Evolutionary conservation across 2,888 invertebrate genomes (phyloP), one percentile per base, ranked within the genome.

Genomic region (Yponomeuta evonymella): DNA sequence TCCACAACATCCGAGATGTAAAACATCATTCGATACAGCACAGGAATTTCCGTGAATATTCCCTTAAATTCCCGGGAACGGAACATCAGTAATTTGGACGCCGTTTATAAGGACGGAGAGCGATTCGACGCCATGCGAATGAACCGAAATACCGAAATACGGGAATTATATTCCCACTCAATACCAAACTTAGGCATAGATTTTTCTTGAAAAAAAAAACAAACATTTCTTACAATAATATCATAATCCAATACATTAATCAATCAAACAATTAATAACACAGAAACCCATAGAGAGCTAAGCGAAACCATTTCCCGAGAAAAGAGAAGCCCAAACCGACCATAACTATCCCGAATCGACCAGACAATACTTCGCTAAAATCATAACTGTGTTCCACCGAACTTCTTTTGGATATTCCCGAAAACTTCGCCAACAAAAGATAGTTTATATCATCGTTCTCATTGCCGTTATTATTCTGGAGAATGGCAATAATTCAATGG

Each of bases 401-500:
- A 43, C 15, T 43, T n/a, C 36, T 33, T n/a, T n/a, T 23, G n/a
- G 23, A 58, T 64, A 29, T 64, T 23, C 10, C 36, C 36, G 67
- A 48, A 51, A 68, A 68, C 48, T 68, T 33, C 65, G 51, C 36
- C 29, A 29, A 68, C 68, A 68, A 68, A 51, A 67, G 15, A 68
- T 68, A 68, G 68, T 68, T 68, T 51, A 74, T 75, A 76, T 73
- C 74, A 78, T 77, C 79, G 81, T 71, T 72, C 63, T 82, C 82
- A 82, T 83, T 15, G 15, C 51, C 51, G 15, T 58, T 58, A 58
- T 58, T 58, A 58, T 79, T 82, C 79, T 79, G 74, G 73, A 72
- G 74, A 80, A 81, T 80, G 78, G 85, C 86, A 86, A 90, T 90
- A 90, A 90, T 85, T 90, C 90, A 90, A 88, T 87, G 88, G 87